A percentile compares a stretch with the other conserved stretches of the same genome.
phyloP scores from a whole-genome alignment of 2,113 vertebrate genomes.

The Chaetodon auriga region DNA sequence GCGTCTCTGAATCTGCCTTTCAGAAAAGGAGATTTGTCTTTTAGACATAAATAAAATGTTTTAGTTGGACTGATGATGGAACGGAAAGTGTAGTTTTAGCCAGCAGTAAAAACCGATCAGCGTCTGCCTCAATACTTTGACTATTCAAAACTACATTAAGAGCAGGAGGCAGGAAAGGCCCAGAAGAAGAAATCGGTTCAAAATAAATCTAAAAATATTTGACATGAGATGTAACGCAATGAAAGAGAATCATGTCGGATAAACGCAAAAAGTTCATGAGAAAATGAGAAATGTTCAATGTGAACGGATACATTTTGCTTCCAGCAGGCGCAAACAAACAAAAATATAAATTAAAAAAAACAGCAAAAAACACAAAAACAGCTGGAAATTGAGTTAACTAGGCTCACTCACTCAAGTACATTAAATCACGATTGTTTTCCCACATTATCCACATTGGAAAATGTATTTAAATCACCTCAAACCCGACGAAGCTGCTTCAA shows the following conservation, averaged over 20 bases:
- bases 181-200: not conserved
- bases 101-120: not conserved
- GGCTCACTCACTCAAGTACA: not conserved
- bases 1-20: not conserved
- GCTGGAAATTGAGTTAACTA: not conserved
- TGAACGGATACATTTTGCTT: constrained; percentile 18
- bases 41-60: not conserved
- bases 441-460: not conserved
- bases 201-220: not conserved
- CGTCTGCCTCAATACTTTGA: not conserved
- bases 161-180: not conserved
- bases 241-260: not conserved
- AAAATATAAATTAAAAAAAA: not conserved
- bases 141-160: not conserved
- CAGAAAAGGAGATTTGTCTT: not conserved
- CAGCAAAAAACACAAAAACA: not conserved
- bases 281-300: constrained; percentile 19
- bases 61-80: not conserved
- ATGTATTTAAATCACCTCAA: not conserved
- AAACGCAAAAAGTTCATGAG: not conserved
- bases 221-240: not conserved
- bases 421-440: not conserved
- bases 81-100: not conserved
- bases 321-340: not conserved
- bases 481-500: not conserved